Base-by-base conservation (phyloP, 2,113 vertebrate genomes). In the Neomonachus schauinslandi region DNA sequence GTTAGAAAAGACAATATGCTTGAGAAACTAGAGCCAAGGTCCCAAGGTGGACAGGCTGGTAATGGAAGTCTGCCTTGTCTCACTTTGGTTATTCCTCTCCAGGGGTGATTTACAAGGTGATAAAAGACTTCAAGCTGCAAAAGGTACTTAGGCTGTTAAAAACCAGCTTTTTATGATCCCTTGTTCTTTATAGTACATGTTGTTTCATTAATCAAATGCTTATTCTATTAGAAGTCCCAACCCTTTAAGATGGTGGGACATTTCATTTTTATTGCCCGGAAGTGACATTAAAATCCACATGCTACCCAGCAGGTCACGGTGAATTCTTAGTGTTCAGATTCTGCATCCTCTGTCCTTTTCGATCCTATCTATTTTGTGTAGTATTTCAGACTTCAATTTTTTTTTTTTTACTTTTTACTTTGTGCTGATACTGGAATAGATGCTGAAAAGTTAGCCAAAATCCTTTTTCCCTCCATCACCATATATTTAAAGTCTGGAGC, bases 131-230 rank as follows among this genome's bases (percentile, higher is more conserved):
- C 89, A 94, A 98, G 89, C 90, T 85, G 55, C 83, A 97, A 95
- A 98, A 96, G 74, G 76, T 97, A 97, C 94, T 98, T 90, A 85
- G 80, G 94, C 96, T 88, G 71, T 98, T 97, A 95, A 96, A 96
- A 97, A 63, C 63, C 76, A 96, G 87, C 86, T 65, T 95, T 98
- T 98, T 98, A 98, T 92, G 92, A 91, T 82, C 95, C 57, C n/a
- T 94, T 95, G 53, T 97, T 97, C 95, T 97, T 97, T 97, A 92
- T 82, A 88, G 95, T 79, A 81, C 97, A 95, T 96, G 97, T 97
- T 98, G 76, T 98, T 98, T 98, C 96, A 97, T 98, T 98, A 98
- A 98, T 98, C 97, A 98, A 98, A 98, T 88, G 86, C 89, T 97
- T 96, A 96, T 96, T 96, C 96, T 96, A 94, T 98, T 96, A 98